Evolutionary conservation across 64 coral and sea anemone genomes (phyloP).

Genomic region (Montipora capricornis): DNA sequence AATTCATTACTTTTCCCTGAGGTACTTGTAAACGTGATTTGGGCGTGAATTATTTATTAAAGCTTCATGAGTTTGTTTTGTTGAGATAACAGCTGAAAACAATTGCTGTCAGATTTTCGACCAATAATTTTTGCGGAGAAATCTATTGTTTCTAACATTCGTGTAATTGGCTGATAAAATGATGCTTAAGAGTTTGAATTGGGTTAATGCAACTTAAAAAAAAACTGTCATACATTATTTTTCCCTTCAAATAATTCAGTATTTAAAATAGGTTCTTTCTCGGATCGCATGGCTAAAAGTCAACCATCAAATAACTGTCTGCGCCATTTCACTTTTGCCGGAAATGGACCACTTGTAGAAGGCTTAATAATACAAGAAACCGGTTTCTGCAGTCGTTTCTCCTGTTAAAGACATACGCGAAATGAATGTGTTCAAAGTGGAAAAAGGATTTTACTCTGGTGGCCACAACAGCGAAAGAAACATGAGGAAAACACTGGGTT

Average conservation of each 20-base stretch:
- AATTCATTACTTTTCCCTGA: not conserved
- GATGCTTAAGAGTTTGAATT: not conserved
- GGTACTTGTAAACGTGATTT: not conserved
- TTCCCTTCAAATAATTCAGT: too few relatives aligned
- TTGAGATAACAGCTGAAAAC: slow-evolving; percentile 3
- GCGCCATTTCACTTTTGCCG: too few relatives aligned
- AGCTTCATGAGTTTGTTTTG: not conserved
- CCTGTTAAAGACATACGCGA: too few relatives aligned
- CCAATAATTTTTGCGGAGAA: not conserved
- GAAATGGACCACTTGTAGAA: too few relatives aligned
- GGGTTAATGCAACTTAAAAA: too few relatives aligned
- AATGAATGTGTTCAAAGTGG: not conserved
- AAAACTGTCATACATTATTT: too few relatives aligned
- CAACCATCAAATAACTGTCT: too few relatives aligned
- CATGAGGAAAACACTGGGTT: not conserved
- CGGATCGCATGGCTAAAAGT: too few relatives aligned
- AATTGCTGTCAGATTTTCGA: not conserved
- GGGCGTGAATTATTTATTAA: slow-evolving; percentile 14
- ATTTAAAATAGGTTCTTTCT: too few relatives aligned
- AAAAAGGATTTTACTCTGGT: not conserved
- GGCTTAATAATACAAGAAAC: too few relatives aligned
- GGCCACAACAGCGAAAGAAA: not conserved
- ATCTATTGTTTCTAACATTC: not conserved
- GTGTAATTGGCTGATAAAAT: not conserved
- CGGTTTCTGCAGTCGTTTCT: too few relatives aligned